Conservation (phyloP, 1,140 invertebrate species). For the Drosophila ercepeae region DNA sequence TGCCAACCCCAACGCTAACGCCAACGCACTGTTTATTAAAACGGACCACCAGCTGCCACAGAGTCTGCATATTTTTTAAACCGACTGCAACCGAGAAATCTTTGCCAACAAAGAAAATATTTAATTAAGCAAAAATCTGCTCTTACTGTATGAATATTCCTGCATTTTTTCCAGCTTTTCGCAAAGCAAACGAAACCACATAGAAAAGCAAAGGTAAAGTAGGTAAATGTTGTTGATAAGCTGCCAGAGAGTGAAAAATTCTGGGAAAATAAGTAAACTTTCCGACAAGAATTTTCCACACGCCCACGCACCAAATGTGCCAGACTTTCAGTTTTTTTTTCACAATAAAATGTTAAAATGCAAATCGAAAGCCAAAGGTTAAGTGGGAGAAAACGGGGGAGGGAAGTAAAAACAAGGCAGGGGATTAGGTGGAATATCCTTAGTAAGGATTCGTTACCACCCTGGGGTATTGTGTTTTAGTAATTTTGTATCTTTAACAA, state of each 20-base stretch:
- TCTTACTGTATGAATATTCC: slow-evolving; percentile 57
- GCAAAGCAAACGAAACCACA: slow-evolving; percentile 41
- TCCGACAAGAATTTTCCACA: slow-evolving; percentile 46
- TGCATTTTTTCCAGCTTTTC: slow-evolving; percentile 31
- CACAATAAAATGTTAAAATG: slow-evolving; percentile 35
- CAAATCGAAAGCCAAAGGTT: slow-evolving; percentile 5
- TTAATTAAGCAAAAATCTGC: slow-evolving; percentile 79
- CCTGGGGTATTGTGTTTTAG: too few relatives aligned
- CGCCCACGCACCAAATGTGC: too few relatives aligned
- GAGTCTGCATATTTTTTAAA: slow-evolving; percentile 7
- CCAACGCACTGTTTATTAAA: slow-evolving; percentile 56
- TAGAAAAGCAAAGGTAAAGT: slow-evolving; percentile 16
- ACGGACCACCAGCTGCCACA: slow-evolving; percentile 13
- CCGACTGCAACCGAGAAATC: slow-evolving; percentile 28
- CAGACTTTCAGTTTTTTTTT: slow-evolving; percentile 20
- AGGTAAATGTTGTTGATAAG: slow-evolving; percentile 50
- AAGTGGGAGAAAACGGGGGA: slow-evolving; percentile 19
- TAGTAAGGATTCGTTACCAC: neutral
- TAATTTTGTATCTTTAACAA: too few relatives aligned
- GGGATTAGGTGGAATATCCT: neutral
- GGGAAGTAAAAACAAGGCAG: neutral
- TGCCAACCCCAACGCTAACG: too few relatives aligned
- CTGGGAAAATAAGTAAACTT: slow-evolving; percentile 55
- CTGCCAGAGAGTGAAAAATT: slow-evolving; percentile 38
- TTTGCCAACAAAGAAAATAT: slow-evolving; percentile 59